A percentile compares a stretch with the other conserved stretches of the same genome.
These are phyloP conservation scores for Balanococcus diminutus DNA, from an alignment of 2,888 invertebrate species.

Conservation along the genomic window DNA sequence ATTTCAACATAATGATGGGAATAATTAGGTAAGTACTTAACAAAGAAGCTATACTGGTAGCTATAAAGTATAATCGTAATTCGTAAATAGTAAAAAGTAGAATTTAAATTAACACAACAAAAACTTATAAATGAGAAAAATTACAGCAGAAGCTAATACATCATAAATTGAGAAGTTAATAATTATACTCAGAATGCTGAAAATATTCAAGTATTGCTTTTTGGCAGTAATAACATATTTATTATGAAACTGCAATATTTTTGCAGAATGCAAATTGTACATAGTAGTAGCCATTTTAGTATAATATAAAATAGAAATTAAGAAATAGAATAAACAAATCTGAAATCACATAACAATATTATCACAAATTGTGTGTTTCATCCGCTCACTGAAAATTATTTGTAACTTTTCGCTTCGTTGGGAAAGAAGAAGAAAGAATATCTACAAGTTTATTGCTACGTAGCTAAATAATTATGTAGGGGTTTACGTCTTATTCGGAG, in stretches of 20 bases:
- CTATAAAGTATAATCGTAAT: neutral
- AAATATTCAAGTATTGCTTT: constrained; percentile 4
- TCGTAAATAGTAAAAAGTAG: neutral
- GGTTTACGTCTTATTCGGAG: neutral
- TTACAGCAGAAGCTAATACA: neutral
- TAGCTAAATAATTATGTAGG: neutral
- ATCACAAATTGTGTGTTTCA: constrained; percentile 46
- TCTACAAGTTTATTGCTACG: neutral
- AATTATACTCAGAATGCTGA: neutral
- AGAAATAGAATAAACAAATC: constrained; percentile 32
- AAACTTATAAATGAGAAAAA: neutral
- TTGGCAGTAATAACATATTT: constrained; percentile 26
- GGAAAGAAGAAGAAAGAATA: neutral
- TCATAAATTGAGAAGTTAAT: neutral
- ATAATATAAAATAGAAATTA: constrained; percentile 38
- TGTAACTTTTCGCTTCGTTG: constrained; percentile 28
- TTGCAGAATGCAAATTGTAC: constrained; percentile 7
- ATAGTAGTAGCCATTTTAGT: constrained; percentile 27
- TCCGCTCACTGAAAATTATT: constrained; percentile 29
- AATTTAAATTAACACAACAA: neutral
- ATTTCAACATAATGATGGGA: neutral
- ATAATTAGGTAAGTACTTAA: neutral
- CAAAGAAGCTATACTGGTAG: neutral
- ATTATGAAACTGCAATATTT: neutral
- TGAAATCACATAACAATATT: constrained; percentile 51